Evolutionary conservation across 2,113 vertebrate genomes (phyloP), one percentile per base, ranked within the genome.

Genomic region (Bettongia penicillata): DNA sequence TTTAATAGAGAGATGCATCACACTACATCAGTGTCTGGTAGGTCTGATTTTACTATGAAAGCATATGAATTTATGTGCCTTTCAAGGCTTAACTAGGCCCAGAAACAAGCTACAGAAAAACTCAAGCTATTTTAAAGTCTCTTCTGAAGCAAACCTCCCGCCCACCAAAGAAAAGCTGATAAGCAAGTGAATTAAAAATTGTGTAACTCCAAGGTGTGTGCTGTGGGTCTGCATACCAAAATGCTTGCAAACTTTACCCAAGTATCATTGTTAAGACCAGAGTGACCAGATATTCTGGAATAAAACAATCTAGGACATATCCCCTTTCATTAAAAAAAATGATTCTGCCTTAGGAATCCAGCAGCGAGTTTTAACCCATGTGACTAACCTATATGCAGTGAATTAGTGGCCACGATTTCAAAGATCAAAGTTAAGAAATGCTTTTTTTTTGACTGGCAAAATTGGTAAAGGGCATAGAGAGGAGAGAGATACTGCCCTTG

Each of bases 51-150:
- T 95, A 94, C 97, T 95, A 97, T 91, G 51, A 94, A 95, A 95
- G 96, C 98, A 95, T 96, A 53, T 94, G 93, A 95, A 97, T 95
- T 95, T 97, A 97, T 97, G 97, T 43, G 23, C n/a, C 68, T 97
- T 97, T 94, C 96, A 97, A 94, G 92, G 94, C 97, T 96, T 96
- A 97, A 96, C 97, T 97, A 97, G 95, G 55, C n/a, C 68, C 19
- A 98, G 96, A 97, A 98, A 97, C 96, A 97, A 96, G 96, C 96
- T 97, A 96, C 91, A 95, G 93, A 97, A 98, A 97, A 95, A 97
- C 96, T 97, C 95, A 93, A 97, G 55, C 91, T 94, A 93, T 91
- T 94, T 93, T 0, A 3, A 93, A 95, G 96, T 84, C 95, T 97
- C 95, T 96, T 95, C 93, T 77, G 0, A 50, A 95, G 28, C 94